Evolutionary conservation across 2,113 vertebrate genomes (phyloP).

Genomic region (Pelobates fuscus): DNA sequence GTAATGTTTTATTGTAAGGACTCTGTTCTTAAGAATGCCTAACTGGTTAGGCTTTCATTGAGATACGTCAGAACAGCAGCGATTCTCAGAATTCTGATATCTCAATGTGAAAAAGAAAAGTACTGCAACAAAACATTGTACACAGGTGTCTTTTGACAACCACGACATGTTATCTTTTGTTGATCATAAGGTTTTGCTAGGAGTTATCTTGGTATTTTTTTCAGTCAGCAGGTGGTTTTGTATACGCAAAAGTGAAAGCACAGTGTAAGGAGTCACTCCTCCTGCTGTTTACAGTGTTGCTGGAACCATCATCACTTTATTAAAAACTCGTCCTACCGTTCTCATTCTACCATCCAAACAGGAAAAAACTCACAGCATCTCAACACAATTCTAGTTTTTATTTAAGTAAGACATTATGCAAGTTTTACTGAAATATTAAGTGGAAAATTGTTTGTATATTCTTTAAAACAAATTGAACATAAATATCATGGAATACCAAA

Average conservation of each 20-base stretch:
- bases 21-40: conserved; percentile 4
- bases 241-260: neutral
- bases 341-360: neutral
- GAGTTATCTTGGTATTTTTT: neutral
- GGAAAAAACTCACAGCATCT: neutral
- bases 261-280: neutral
- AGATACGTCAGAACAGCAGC: neutral
- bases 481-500: too few relatives aligned
- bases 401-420: too few relatives aligned
- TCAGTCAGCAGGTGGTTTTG: neutral
- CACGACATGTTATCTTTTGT: neutral
- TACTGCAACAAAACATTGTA: neutral
- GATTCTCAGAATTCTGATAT: neutral
- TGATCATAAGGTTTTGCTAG: neutral
- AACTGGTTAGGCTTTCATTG: conserved; percentile 13
- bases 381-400: neutral
- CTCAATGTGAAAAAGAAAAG: neutral
- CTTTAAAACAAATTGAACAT: too few relatives aligned
- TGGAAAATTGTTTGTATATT: too few relatives aligned
- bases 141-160: neutral
- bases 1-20: conserved; percentile 17
- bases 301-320: neutral
- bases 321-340: neutral
- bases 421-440: too few relatives aligned
- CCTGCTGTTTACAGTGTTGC: neutral